Conservation (phyloP, 23 tunicate genomes). For the Aplidium turbinatum region DNA sequence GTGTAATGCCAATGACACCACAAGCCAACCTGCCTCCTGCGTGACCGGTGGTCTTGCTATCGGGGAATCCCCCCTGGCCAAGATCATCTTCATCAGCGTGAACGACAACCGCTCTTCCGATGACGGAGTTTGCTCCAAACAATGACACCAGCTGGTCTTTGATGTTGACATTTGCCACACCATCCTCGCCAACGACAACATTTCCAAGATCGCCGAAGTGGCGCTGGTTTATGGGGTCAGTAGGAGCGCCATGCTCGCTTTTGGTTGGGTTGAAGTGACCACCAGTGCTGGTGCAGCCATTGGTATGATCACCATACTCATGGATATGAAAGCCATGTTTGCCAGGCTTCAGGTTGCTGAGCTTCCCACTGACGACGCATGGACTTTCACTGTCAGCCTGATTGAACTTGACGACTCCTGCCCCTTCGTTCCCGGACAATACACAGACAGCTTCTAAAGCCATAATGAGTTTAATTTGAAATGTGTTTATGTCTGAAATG, state of each 20-base stretch:
- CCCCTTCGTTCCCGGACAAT: conserved; percentile 33
- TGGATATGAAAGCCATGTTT: conserved; percentile 92
- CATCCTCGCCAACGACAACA: conserved; percentile 53
- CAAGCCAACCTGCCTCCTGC: conserved; percentile 85
- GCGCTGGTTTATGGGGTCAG: conserved; percentile 30
- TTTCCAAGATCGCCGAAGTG: conserved; percentile 90
- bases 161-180: conserved; percentile 52
- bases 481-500: too few relatives aligned
- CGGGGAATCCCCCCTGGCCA: conserved; percentile 50
- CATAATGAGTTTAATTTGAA: too few relatives aligned
- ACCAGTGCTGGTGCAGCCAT: conserved; percentile 81
- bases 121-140: conserved; percentile 57
- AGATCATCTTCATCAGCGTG: conserved; percentile 81
- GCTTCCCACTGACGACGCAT: conserved; percentile 50
- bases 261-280: conserved; percentile 76
- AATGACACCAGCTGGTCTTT: conserved; percentile 57
- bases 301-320: conserved; percentile 64
- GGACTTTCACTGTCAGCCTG: conserved; percentile 28
- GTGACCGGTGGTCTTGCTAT: conserved; percentile 77
- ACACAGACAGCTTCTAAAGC: conserved; percentile 55
- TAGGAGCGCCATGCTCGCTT: conserved; percentile 62
- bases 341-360: conserved; percentile 35
- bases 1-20: conserved; percentile 87
- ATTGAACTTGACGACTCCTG: conserved; percentile 37
- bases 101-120: conserved; percentile 84